Percentiles rank a stretch among this genome's conserved stretches.
These are phyloP conservation scores for Myoxocephalus aenaeus DNA, from an alignment of 2,797 vertebrate species.

Conservation along the genomic window DNA sequence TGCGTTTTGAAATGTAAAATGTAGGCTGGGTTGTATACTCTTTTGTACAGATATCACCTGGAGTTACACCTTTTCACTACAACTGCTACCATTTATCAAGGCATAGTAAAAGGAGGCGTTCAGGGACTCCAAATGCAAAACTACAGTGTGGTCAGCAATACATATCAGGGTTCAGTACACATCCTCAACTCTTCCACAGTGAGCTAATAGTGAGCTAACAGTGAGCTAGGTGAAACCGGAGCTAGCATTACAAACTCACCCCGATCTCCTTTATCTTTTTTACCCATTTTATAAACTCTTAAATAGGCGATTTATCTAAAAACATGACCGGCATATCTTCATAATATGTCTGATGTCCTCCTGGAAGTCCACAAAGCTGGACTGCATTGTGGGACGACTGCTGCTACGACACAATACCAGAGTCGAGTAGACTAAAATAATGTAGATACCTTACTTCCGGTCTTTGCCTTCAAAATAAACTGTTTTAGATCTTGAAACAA, in stretches of 20 bases:
- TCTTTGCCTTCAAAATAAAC: constrained; percentile 45
- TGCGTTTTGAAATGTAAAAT: background rate
- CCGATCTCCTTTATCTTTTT: constrained; percentile 83
- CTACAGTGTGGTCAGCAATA: background rate
- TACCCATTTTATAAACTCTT: constrained; percentile 76
- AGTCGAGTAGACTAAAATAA: rapidly evolving
- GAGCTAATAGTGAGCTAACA: background rate
- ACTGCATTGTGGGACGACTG: background rate
- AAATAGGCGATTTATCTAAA: background rate
- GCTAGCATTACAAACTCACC: constrained; percentile 71
- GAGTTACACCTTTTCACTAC: background rate
- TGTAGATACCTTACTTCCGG: constrained; percentile 14
- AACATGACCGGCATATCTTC: background rate
- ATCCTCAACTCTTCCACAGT: background rate
- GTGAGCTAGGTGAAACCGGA: background rate
- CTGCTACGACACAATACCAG: rapidly evolving
- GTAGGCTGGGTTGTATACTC: background rate
- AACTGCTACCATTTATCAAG: background rate
- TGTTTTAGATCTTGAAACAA: background rate
- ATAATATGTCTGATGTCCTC: background rate
- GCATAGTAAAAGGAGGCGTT: background rate
- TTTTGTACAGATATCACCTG: background rate
- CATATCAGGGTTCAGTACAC: background rate
- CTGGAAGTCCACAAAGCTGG: background rate
- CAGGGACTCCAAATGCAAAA: background rate